These are phyloP conservation scores for Stomatorhinus walkeri DNA, from an alignment of 2,797 vertebrate genomes.

Conservation along the genomic window DNA sequence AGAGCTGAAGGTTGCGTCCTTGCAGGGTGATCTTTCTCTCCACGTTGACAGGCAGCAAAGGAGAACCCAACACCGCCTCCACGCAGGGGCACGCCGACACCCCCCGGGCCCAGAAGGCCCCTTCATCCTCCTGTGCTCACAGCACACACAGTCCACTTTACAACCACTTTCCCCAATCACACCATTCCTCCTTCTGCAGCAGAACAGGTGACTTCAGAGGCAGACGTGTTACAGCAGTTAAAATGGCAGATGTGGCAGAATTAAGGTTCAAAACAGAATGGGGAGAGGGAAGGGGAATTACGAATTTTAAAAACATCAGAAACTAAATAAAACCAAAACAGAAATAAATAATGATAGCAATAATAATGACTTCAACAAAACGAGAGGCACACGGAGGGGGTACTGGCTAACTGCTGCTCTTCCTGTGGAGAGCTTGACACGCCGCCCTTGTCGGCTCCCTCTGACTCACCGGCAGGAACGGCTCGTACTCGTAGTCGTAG, in stretches of 20 bases:
- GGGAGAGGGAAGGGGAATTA: neutral
- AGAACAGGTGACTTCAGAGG: neutral
- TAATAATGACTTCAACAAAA: neutral
- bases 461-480: constrained; percentile 76
- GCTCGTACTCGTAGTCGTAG: constrained; percentile 89
- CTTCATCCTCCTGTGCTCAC: constrained; percentile 64
- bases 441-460: constrained; percentile 14
- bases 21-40: constrained; percentile 75
- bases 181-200: neutral
- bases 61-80: constrained; percentile 76
- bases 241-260: neutral
- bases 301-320: constrained; percentile 13
- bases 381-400: constrained; percentile 22
- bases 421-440: neutral
- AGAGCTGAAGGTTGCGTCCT: constrained; percentile 82
- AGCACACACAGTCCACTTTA: constrained; percentile 8
- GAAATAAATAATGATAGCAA: neutral
- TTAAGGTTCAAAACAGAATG: neutral
- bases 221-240: neutral
- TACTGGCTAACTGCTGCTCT: neutral
- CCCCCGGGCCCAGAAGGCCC: constrained; percentile 59
- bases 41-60: constrained; percentile 73
- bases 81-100: constrained; percentile 84
- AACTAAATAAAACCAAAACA: constrained; percentile 21
- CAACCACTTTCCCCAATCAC: neutral